Evolutionary conservation across 2,113 vertebrate genomes (phyloP).

Genomic region (human): GRCh38 chr11:10414501-10415000

Average conservation of each 20-base stretch:
- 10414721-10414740: neutral
- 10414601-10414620: neutral
- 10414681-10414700: neutral
- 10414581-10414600: neutral
- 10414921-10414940: neutral
- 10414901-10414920: neutral
- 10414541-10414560: constrained; percentile 58
- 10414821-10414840: neutral
- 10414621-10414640: neutral
- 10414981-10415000: too few relatives aligned
- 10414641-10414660: neutral
- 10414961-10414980: too few relatives aligned
- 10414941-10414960: neutral
- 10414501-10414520: constrained; percentile 36
- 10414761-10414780: too few relatives aligned
- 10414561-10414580: constrained; percentile 7
- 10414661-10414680: neutral
- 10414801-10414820: neutral
- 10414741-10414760: neutral
- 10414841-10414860: neutral
- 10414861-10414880: neutral
- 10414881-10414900: neutral
- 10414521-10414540: constrained; percentile 24
- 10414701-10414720: neutral
- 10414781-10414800: neutral